Base-by-base conservation (phyloP, 2,888 invertebrate species). In the Acrobasis repandana region DNA sequence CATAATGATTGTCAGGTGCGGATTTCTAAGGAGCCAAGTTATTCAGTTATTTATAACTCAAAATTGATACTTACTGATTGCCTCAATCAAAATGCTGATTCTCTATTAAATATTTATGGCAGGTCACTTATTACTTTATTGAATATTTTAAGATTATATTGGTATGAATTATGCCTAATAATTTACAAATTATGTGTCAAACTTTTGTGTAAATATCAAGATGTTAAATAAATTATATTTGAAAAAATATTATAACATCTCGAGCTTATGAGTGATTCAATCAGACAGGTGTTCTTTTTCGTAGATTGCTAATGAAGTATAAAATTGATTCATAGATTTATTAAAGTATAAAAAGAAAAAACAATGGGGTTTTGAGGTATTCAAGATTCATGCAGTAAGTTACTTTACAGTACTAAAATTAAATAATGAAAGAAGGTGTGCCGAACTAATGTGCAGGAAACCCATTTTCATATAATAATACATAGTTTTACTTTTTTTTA, bases 21-120 rank as follows among this genome's bases (percentile, higher is more conserved):
- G 43, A 46, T 16, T 57, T 60, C 56, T 58, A 62, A 59, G 52
- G 56, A 28, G 28, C 43, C 49, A 60, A 57, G 38, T 56, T 56
- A 63, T 59, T 62, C 59, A 60, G 58, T 62, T 65, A 62, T 65
- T 65, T 65, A 65, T 65, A 61, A 63, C 65, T 38, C 57, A 58
- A 65, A 63, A 65, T 65, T 62, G 65, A 63, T 63, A 65, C 63
- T 62, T 59, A 63, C 49, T 54, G 60, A 46, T 63, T 57, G 58
- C 64, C 61, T 61, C 50, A 63, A 64, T 64, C 61, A 61, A 58
- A 60, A 58, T 20, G 20, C 33, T 54, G 58, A 60, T 56, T 47
- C 15, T 15, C 28, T 57, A 57, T 57, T 28, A 57, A 57, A 57
- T 57, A 57, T 57, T 57, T 47, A 57, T 43, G 20, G 10, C 16